Evolutionary conservation across 2,888 invertebrate species (phyloP), one percentile per base, ranked within the genome.

Genomic region (Gandaritis pyraliata): DNA sequence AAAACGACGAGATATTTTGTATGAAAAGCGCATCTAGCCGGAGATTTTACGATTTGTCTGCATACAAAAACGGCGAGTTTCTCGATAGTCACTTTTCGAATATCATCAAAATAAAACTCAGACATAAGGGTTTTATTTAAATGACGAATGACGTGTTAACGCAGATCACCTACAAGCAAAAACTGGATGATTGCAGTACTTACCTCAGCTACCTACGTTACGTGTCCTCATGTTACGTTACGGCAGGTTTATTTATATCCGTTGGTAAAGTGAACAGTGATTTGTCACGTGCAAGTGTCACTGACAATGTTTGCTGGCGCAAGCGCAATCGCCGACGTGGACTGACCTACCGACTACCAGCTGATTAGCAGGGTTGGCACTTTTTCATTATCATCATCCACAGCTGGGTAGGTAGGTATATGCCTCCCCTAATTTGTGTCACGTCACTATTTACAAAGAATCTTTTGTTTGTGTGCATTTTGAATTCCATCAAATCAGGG

Each of bases 221-320:
- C 23, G 23, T 23, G 16, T 43, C 49, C 48, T 29, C 38, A 18
- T 23, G 23, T 29, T 23, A 18, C n/a, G 29, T 48, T 61, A 63
- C 61, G 52, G 58, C 65, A 66, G 68, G 71, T 72, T 74, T 81
- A 78, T 81, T 80, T 73, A 76, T 76, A 76, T 67, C 70, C 64
- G 58, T 57, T 58, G 53, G 65, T 63, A 69, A 71, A 73, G 68
- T 72, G 71, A 66, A 46, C 49, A 57, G 66, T 59, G 65, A 71
- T 69, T 70, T 68, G 69, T 77, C 78, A 80, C 75, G 73, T 78
- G 72, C 65, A 58, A 58, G 53, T 36, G 57, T 49, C 57, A 58
- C 39, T 43, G 58, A 63, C 63, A 60, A 65, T 66, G 66, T 64
- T 68, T 61, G 69, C 54, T 59, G 63, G 70, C 67, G 72, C 72